Evolutionary conservation across 2,797 vertebrate species (phyloP), one percentile per base, ranked within the genome.

Genomic region (Takifugu ocellatus): DNA sequence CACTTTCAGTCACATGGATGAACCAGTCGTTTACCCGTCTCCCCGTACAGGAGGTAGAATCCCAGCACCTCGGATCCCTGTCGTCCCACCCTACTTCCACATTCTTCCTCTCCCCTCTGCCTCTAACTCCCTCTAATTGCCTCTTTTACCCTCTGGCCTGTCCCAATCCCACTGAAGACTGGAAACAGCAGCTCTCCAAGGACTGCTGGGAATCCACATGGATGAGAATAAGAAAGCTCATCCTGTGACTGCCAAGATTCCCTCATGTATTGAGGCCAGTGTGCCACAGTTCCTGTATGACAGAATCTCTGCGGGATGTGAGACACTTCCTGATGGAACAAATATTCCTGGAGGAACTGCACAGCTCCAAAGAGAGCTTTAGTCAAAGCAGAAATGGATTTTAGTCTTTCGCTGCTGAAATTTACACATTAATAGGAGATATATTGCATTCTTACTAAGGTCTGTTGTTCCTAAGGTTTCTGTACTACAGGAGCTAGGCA

Each of bases 81-180:
- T 70, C 76, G 66, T 72, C 59, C 68, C 69, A 55, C 57, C 52
- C 52, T 48, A 62, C 59, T 15, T 65, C 48, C 59, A 54, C 31
- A 63, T 31, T 61, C 65, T 67, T 66, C 49, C 53, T 33, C 39
- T 60, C 52, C 33, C 62, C 46, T 48, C 52, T 58, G 54, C 68
- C 68, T 61, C 67, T 54, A 66, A 63, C 74, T 64, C 58, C 68
- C 75, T 84, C 71, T 85, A 86, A 88, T 87, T 85, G 79, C 77
- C 66, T 86, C 62, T 77, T 79, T 79, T 79, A 76, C 80, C 84
- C 82, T 74, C 62, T 56, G 73, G 81, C 67, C 54, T 67, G 68
- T 58, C 77, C 68, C 63, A 43, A 61, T 76, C 66, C 53, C 59
- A 45, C 59, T 64, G 36, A 67, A 58, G 59, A 50, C 54, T 73